Evolutionary conservation across 2,113 vertebrate genomes (phyloP), one percentile per base, ranked within the genome.

Genomic region (Anser brachyrhynchus): DNA sequence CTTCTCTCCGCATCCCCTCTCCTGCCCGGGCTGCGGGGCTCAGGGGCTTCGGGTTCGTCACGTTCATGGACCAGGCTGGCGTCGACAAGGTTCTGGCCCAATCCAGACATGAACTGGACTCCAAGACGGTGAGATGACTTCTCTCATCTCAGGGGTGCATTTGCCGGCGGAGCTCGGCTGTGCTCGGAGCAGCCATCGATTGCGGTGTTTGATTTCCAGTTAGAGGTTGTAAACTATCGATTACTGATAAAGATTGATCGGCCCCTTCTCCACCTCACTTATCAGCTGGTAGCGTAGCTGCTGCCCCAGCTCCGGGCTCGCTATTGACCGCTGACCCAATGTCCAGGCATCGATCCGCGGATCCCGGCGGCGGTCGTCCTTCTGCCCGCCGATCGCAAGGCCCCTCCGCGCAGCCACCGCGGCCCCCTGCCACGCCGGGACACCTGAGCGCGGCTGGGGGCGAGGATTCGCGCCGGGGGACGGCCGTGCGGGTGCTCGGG

Each of bases 11-110:
- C 90, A 93, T 90, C 83, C 77, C 92, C 79, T 96, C 95, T 96
- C 90, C 95, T 95, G 83, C 96, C 61, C 31, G 96, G 83, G 93
- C 84, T 86, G 85, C 26, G 88, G 91, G 91, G 84, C 81, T 86
- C 98, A 99, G 99, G 98, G 99, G 99, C 79, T 99, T 99, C 90
- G 99, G 99, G 95, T 99, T 99, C 97, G 99, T 99, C 98, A 99
- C 99, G 90, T 99, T 99, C 98, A 98, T 99, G 96, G 99, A 99
- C 97, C 99, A 99, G 98, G 98, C 99, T 74, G 99, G 99, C 75
- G 99, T 99, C 98, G 99, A 99, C 98, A 99, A 99, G 98, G 99
- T 99, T 97, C 98, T 99, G 98, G 99, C 99, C 94, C 99, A 99
- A 95, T 99, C 98, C 97, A 98, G 99, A 92, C 99, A 99, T 66